Base-by-base conservation (phyloP, 2,797 vertebrate species). In the Mormyrus proboscirostris region DNA sequence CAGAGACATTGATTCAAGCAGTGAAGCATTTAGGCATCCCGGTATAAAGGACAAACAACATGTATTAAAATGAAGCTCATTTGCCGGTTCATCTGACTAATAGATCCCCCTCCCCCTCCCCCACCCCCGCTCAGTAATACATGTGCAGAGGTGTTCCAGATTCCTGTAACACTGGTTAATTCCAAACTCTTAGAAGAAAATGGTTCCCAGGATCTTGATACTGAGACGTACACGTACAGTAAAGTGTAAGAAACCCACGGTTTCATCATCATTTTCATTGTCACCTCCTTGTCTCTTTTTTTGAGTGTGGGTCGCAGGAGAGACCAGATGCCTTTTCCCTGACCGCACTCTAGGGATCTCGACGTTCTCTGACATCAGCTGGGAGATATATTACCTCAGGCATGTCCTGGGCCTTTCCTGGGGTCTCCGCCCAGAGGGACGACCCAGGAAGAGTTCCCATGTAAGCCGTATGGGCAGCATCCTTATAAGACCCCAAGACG, bases 31-130 rank as follows among this genome's bases (percentile, higher is more conserved):
- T 82, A 82, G 76, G 41, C 76, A 22, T 47, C 76, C 16, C 0
- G 3, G 76, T 82, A n/a, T 82, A 47, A 82, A 82, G 76, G 76
- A 82, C 41, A 82, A 82, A 82, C 76, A 82, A 9, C 76, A 22
- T 22, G 38, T 47, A 82, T 82, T n/a, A 47, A 82, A 82, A 47
- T 82, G 76, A n/a, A 82, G 38, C 41, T 47, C 76, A 82, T 82
- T 82, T 82, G 41, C 76, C 76, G 76, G 41, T 82, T 82, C 76
- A 82, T 44, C 76, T 82, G 41, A 82, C 38, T 82, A 82, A 82
- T 82, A 82, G 76, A 47, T n/a, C 38, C 69, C 33, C 29, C 29
- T 14, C 5, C 4, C 73, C 76, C 38, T n/a, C n/a, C 38, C 76
- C 38, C n/a, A 12, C 33, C 69, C 4, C 29, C 12, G 0, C 33